Evolutionary conservation across 2,113 vertebrate species (phyloP).

Genomic region (Paracanthobrama guichenoti): DNA sequence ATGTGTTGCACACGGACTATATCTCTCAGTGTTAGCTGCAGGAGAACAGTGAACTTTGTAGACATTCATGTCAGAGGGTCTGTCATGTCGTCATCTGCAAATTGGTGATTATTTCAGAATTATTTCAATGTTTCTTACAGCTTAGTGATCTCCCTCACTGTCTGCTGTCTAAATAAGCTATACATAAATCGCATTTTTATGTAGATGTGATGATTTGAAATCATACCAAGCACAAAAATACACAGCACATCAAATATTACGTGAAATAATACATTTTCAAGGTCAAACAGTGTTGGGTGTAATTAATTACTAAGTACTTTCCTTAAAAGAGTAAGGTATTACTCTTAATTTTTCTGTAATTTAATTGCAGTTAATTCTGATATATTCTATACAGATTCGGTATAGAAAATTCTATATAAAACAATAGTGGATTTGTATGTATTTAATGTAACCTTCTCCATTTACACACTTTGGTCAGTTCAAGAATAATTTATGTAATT

Average conservation of each 20-base stretch:
- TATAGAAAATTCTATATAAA: too few species aligned
- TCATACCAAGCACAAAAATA: neutral
- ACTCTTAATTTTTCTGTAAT: too few species aligned
- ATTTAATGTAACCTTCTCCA: too few species aligned
- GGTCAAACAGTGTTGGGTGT: neutral
- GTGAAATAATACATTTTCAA: neutral
- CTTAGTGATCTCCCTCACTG: neutral
- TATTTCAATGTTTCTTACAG: neutral
- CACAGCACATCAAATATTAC: neutral
- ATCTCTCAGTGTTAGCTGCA: constrained; percentile 8
- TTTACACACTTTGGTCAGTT: too few species aligned
- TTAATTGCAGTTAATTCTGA: too few species aligned
- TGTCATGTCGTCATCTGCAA: neutral
- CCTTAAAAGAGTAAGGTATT: too few species aligned
- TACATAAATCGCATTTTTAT: neutral
- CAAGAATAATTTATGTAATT: too few species aligned
- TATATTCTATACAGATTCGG: too few species aligned
- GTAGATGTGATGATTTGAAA: neutral
- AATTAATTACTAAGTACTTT: too few species aligned
- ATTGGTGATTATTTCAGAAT: neutral
- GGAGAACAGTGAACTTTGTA: neutral
- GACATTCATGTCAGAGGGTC: neutral
- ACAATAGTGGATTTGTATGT: too few species aligned
- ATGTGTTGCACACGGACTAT: neutral
- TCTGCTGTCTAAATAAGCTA: constrained; percentile 2